Base-by-base conservation (phyloP, 1,140 invertebrate genomes). In the Rhizoglyphus robini region DNA sequence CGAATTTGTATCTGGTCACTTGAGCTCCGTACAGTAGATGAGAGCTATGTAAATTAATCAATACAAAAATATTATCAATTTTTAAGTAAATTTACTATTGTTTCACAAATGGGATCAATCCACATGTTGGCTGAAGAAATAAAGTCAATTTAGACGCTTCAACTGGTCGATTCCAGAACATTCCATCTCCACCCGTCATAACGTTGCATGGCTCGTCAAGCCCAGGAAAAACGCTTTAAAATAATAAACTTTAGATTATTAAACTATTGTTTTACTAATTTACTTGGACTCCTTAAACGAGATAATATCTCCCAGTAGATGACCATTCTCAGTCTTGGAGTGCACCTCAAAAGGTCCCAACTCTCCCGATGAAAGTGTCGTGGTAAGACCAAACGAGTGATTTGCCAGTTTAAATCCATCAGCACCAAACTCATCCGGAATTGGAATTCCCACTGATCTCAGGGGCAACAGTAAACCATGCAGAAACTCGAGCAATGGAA, bases 371-470 rank as follows among this genome's bases (percentile, higher is more conserved):
- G 51, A 54, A 32, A 54, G 8, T 5, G 51, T 54, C 8, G 51
- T 54, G 8, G 51, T 54, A 8, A 54, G 20, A 8, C 51, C 51
- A 54, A 54, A 54, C 23, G 51, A 54, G 20, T 54, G 51, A 54
- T 54, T 54, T 15, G 23, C 8, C 51, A 54, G 20, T 32, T 54
- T 54, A 23, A 54, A 54, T 25, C 51, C 51, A 54, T 54, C 51
- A 23, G 51, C 51, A 32, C 51, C 51, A 23, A 54, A 54, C 20
- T 41, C 36, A 41, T 54, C 20, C 51, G 51, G 51, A 25, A 54
- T 32, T 8, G 51, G 51, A 54, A 54, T 54, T 8, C 51, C 51
- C 8, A 1, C 62, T 72, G 41, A 34, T 48, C 25, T 41, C 5
- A 61, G 25, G 5, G 32, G 32, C 8, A 61, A 8, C 11, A 41